Conservation (phyloP, 2,113 vertebrate genomes). For the Alligator sinensis region DNA sequence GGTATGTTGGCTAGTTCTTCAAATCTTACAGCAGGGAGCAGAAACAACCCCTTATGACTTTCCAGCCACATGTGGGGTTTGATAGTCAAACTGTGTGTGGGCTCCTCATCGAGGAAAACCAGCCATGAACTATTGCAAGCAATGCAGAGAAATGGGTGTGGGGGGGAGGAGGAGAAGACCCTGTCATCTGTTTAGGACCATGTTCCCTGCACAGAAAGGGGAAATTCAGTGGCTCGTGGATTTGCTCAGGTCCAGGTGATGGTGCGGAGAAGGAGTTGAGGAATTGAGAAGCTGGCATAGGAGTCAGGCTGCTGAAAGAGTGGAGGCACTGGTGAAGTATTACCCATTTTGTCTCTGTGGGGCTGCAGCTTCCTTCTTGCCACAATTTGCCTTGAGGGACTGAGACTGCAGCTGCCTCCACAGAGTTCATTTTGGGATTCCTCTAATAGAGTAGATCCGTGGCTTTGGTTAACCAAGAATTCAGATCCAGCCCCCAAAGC, state of each 20-base stretch:
- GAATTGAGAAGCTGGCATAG: not conserved
- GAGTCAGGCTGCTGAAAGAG: not conserved
- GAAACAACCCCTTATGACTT: conserved; percentile 42
- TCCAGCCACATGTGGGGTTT: conserved; percentile 46
- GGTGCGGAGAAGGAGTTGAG: not conserved
- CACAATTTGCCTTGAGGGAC: conserved; percentile 12
- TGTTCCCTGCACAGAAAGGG: not conserved
- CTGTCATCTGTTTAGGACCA: not conserved
- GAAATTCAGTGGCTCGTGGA: not conserved
- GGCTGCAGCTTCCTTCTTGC: not conserved
- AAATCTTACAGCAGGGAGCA: not conserved
- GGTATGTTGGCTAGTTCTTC: conserved; percentile 21
- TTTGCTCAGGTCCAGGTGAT: not conserved
- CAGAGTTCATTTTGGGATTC: conserved; percentile 24
- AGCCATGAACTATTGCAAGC: not conserved
- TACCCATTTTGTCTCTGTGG: not conserved
- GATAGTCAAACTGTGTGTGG: conserved; percentile 40
- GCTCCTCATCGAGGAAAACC: not conserved
- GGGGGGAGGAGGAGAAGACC: not conserved
- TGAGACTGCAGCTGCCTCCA: not conserved
- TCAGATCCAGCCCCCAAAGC: not conserved
- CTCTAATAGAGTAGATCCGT: not conserved
- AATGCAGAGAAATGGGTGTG: not conserved
- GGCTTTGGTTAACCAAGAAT: conserved; percentile 37
- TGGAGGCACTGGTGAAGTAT: not conserved